phyloP scores from a whole-genome alignment of 2,113 vertebrate genomes.

The Fulmarus glacialis region DNA sequence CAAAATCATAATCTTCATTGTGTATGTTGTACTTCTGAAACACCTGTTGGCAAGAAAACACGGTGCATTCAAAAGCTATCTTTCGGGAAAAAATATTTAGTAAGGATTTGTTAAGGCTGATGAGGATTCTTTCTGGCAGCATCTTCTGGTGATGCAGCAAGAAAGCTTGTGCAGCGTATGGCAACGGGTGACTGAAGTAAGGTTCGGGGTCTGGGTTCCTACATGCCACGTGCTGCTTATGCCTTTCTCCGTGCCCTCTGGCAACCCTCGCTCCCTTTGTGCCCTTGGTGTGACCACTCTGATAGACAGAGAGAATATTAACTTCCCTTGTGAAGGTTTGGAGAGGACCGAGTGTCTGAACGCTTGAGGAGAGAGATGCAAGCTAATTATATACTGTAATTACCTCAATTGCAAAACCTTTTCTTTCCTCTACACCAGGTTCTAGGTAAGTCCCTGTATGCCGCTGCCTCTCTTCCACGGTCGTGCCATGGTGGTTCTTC shows the following conservation, averaged over 20 bases:
- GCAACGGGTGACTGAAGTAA: neutral
- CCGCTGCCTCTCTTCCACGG: neutral
- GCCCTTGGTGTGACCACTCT: neutral
- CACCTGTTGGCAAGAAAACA: neutral
- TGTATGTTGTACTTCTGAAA: neutral
- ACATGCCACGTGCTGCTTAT: neutral
- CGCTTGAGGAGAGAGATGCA: neutral
- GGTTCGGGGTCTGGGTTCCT: neutral
- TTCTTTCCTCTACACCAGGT: neutral
- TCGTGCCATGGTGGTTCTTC: neutral
- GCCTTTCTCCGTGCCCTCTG: neutral
- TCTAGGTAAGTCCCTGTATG: neutral
- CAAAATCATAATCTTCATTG: rapidly evolving
- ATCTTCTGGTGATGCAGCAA: neutral
- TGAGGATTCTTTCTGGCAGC: neutral
- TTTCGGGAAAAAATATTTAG: neutral
- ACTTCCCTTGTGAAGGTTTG: neutral
- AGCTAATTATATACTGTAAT: neutral
- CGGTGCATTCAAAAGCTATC: rapidly evolving
- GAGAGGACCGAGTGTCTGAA: neutral
- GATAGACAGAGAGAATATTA: neutral
- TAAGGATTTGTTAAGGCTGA: neutral
- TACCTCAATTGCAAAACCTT: neutral
- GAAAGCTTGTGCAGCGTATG: neutral
- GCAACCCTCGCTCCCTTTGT: neutral